These are phyloP conservation scores for Caenorhabditis briggsae DNA, from an alignment of 1,140 invertebrate genomes.

Conservation along the genomic window DNA sequence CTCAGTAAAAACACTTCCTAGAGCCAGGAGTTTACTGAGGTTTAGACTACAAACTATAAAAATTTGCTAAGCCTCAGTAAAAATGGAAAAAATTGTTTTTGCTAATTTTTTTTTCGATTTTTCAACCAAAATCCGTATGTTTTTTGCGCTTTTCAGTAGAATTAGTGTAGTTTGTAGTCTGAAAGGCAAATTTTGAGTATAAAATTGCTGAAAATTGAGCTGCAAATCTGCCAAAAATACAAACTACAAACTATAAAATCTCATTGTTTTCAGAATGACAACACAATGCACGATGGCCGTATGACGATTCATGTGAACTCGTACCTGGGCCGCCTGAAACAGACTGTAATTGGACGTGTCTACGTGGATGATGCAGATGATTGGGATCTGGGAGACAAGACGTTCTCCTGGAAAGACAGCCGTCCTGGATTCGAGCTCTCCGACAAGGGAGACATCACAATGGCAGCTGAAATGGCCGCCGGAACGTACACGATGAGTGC, in stretches of 20 bases:
- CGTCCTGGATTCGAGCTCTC: constrained; percentile 65
- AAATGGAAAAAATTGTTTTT: too few species aligned
- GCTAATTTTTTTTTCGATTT: too few species aligned
- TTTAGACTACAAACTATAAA: too few species aligned
- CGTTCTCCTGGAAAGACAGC: constrained; percentile 65
- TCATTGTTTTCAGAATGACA: constrained; percentile 75
- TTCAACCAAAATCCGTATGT: too few species aligned
- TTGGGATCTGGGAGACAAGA: constrained; percentile 76
- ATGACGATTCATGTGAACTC: constrained; percentile 74
- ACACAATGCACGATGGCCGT: constrained; percentile 74
- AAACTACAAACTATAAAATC: too few species aligned
- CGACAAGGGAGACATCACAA: constrained; percentile 68
- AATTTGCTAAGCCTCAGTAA: too few species aligned
- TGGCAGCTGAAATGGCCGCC: constrained; percentile 71
- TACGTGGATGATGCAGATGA: constrained; percentile 75
- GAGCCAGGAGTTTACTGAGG: too few species aligned
- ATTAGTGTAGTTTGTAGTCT: too few species aligned
- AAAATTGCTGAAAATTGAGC: too few species aligned
- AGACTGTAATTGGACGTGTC: constrained; percentile 74
- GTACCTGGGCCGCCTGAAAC: constrained; percentile 73
- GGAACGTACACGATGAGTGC: constrained; percentile 74
- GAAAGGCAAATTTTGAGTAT: too few species aligned
- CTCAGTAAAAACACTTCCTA: neutral
- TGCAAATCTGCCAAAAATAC: too few species aligned
- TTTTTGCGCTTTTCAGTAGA: too few species aligned